These are phyloP conservation scores for Eristalinus aeneus DNA, from an alignment of 2,888 invertebrate genomes.

Conservation along the genomic window DNA sequence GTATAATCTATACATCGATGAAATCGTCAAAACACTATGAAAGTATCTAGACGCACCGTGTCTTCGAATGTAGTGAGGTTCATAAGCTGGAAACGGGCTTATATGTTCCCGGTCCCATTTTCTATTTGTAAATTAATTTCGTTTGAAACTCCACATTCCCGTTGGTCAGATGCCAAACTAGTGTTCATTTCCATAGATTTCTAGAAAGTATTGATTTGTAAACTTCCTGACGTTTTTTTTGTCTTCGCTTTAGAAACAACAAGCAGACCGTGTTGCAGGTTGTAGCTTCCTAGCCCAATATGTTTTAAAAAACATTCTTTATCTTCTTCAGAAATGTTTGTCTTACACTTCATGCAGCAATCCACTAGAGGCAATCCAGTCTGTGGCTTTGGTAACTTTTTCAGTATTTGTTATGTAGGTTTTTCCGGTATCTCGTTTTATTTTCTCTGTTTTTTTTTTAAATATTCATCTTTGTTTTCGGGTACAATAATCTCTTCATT, in stretches of 20 bases:
- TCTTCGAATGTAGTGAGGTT: constrained; percentile 25
- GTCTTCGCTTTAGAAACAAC: no score
- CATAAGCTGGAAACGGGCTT: constrained; percentile 13
- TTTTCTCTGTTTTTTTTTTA: no score
- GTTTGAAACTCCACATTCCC: no score
- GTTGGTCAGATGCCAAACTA: no score
- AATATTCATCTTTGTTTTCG: no score
- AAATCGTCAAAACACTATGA: constrained; percentile 2
- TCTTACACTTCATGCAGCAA: no score
- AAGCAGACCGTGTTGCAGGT: no score
- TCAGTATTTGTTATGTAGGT: constrained; percentile 1
- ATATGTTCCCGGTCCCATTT: constrained; percentile 8
- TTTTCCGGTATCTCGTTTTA: constrained; percentile 4
- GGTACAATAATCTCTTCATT: no score
- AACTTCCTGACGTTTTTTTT: neutral
- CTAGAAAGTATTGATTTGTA: neutral
- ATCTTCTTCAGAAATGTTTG: neutral
- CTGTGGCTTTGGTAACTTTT: no score
- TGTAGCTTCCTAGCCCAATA: constrained; percentile 33
- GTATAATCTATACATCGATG: constrained; percentile 9
- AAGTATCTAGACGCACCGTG: constrained; percentile 30
- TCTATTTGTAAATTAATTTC: no score
- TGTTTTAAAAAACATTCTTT: constrained; percentile 2
- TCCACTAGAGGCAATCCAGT: no score
- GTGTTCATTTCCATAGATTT: no score